Conservation (phyloP, 2,888 invertebrate species). For the Callinectes sapidus region DNA sequence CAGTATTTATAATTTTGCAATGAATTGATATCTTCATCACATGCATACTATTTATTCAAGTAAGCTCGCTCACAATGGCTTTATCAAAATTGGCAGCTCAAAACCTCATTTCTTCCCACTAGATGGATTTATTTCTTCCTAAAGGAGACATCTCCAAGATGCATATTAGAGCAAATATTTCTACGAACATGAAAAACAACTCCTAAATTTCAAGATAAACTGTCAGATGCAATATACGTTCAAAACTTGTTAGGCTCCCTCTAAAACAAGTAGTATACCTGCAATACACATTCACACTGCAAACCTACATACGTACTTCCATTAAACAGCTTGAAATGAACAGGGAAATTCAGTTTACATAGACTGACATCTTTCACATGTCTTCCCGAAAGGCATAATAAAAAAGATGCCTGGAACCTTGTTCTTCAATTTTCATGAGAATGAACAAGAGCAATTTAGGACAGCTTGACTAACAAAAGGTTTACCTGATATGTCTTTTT, state of each 20-base stretch:
- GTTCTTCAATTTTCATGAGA: conserved; percentile 50
- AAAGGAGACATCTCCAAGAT: background rate
- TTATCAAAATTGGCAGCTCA: background rate
- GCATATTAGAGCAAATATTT: background rate
- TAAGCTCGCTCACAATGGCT: background rate
- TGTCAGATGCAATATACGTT: background rate
- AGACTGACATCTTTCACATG: background rate
- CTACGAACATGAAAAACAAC: background rate
- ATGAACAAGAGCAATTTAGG: conserved; percentile 59
- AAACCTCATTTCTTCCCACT: background rate
- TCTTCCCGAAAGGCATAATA: background rate
- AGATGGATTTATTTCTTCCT: background rate
- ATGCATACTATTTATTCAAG: conserved; percentile 13
- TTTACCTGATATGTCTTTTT: conserved; percentile 66
- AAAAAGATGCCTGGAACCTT: conserved; percentile 54
- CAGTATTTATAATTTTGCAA: background rate
- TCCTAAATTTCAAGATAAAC: background rate
- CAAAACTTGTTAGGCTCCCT: background rate
- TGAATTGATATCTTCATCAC: background rate
- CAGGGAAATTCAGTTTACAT: background rate
- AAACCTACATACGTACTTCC: background rate
- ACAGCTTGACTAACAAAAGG: conserved; percentile 59
- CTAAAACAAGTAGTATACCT: background rate
- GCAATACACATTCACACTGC: conserved; percentile 22
- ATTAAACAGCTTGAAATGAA: background rate